Evolutionary conservation across 1,140 invertebrate species (phyloP).

Genomic region (Drosophila arawakana): DNA sequence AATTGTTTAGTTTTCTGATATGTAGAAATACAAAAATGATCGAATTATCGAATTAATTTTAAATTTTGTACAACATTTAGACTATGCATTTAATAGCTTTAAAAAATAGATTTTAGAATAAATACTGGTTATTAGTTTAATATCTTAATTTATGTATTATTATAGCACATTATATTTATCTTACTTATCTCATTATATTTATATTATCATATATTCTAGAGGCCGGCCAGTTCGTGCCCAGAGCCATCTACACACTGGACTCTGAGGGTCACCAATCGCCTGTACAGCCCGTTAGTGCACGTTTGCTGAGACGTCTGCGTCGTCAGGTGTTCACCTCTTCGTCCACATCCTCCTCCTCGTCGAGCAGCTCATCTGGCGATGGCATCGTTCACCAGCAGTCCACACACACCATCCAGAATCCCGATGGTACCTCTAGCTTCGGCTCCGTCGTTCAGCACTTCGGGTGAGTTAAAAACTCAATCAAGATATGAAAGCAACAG

Average conservation of each 20-base stretch:
- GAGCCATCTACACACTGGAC: conserved; percentile 73
- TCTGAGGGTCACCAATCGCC: conserved; percentile 68
- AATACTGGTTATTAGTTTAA: no score
- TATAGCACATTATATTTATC: no score
- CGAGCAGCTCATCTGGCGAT: conserved; percentile 50
- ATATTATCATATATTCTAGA: conserved; percentile 32
- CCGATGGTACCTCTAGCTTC: conserved; percentile 33
- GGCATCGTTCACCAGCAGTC: conserved; percentile 15
- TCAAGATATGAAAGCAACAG: not conserved
- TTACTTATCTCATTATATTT: no score
- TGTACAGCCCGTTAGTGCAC: conserved; percentile 65
- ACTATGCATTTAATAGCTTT: no score
- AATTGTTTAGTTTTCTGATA: no score
- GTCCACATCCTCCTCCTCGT: conserved; percentile 68
- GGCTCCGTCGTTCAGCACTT: not conserved
- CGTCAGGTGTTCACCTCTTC: conserved; percentile 63
- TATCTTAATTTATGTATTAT: no score
- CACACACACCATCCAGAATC: conserved; percentile 30
- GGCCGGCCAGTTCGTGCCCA: conserved; percentile 71
- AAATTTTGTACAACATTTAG: no score
- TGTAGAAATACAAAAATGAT: no score
- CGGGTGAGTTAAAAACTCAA: not conserved
- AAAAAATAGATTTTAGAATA: no score
- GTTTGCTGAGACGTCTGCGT: conserved; percentile 72
- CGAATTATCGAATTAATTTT: no score